phyloP scores from a whole-genome alignment of 2,797 vertebrate genomes.

The Hyperoplus lanceolatus region DNA sequence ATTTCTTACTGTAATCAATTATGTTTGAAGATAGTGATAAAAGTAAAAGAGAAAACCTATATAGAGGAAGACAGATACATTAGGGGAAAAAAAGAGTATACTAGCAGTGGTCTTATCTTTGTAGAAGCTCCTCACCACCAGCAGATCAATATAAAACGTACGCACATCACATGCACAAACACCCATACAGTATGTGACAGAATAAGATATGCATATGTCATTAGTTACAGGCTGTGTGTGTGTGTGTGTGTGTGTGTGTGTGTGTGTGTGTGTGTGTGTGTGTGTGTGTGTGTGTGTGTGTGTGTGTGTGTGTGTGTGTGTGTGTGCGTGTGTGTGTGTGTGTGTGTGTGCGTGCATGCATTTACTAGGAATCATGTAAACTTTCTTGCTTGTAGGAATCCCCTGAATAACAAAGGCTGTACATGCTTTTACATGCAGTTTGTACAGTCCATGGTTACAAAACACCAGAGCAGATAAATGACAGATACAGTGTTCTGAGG shows the following conservation, averaged over 20 bases:
- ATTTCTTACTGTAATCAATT: no score
- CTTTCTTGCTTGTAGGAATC: constrained; percentile 15
- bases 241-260: background rate
- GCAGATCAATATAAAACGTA: constrained; percentile 29
- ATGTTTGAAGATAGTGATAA: background rate
- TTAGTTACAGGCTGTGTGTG: background rate
- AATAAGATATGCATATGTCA: background rate
- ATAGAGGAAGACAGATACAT: background rate
- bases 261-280: background rate
- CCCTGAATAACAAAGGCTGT: constrained; percentile 32
- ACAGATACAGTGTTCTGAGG: constrained; percentile 26
- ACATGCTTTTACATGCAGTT: constrained; percentile 32
- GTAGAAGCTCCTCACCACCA: constrained; percentile 4
- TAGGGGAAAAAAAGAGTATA: background rate
- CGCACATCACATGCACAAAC: background rate
- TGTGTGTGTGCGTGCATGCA: no score
- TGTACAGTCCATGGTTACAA: constrained; percentile 37
- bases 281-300: background rate
- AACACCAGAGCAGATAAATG: constrained; percentile 36
- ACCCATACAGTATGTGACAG: background rate
- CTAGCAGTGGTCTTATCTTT: constrained; percentile 11
- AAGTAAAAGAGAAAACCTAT: background rate
- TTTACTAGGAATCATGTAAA: constrained; percentile 14
- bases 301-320: background rate
- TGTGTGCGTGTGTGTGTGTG: no score